A percentile compares a stretch with the other conserved stretches of the same genome.
Evolutionary conservation across 2,888 invertebrate species (phyloP).

Genomic region (Pegoplata infirma): DNA sequence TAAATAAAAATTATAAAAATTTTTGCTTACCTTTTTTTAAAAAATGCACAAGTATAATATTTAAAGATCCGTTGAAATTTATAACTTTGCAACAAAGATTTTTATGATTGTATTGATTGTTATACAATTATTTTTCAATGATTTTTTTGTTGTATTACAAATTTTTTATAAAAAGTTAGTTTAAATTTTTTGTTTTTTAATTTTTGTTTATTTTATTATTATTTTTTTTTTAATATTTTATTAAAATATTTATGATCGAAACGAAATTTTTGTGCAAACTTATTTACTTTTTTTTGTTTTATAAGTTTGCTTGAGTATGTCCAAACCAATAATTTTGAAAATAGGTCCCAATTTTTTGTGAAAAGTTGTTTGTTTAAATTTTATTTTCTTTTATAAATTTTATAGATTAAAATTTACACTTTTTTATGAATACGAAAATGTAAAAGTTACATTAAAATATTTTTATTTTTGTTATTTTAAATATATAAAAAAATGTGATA

Average conservation of each 20-base stretch:
- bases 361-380: constrained; percentile 48
- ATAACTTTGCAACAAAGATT: background rate
- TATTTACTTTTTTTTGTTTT: constrained; percentile 58
- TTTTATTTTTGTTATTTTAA: constrained; percentile 26
- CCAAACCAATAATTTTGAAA: constrained; percentile 78
- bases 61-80: background rate
- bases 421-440: constrained; percentile 19
- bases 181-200: constrained; percentile 56
- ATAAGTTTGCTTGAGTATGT: constrained; percentile 66
- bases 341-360: constrained; percentile 74
- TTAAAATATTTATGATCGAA: constrained; percentile 71
- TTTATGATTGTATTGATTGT: background rate
- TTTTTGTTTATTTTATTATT: constrained; percentile 54
- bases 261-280: constrained; percentile 78
- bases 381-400: constrained; percentile 43
- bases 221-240: constrained; percentile 60
- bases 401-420: constrained; percentile 49
- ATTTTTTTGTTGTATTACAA: constrained; percentile 21
- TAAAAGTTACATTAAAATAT: constrained; percentile 52
- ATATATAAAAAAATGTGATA: constrained; percentile 24
- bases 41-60: constrained; percentile 27
- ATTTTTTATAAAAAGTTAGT: constrained; percentile 54
- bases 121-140: background rate
- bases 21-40: constrained; percentile 48
- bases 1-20: background rate